phyloP scores from a whole-genome alignment of 2,797 vertebrate genomes.

The Sibirionetta formosa region DNA sequence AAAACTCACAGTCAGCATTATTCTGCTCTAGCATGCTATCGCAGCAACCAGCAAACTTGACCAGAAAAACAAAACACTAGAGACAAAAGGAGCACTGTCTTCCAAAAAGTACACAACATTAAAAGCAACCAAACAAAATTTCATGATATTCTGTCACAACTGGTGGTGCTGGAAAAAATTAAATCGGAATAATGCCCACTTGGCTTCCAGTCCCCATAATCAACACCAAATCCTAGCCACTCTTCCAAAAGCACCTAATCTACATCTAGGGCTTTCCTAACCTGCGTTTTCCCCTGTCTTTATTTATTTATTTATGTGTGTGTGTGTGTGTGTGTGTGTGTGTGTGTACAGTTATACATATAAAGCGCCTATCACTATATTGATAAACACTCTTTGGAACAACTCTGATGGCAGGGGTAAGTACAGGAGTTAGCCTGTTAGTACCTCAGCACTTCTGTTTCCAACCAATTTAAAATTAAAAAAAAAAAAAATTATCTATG shows the following conservation, averaged over 20 bases:
- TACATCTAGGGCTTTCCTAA: neutral
- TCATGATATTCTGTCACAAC: neutral
- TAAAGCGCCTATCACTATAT: too few species aligned
- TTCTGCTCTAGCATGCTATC: neutral
- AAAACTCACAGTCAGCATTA: neutral
- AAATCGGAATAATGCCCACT: neutral
- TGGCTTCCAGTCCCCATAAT: neutral
- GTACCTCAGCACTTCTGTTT: too few species aligned
- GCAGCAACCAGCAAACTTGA: neutral
- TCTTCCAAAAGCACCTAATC: neutral
- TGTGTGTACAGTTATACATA: too few species aligned
- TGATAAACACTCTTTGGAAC: too few species aligned
- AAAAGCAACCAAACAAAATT: neutral
- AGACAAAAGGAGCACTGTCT: neutral
- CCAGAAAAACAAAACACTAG: neutral
- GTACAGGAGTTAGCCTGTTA: too few species aligned
- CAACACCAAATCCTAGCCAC: neutral
- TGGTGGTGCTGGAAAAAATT: neutral
- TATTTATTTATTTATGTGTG: too few species aligned
- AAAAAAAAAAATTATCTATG: neutral
- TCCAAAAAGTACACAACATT: neutral
- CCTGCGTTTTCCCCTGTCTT: neutral
- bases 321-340: too few species aligned
- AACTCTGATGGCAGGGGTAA: too few species aligned
- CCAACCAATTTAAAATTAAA: too few species aligned